Evolutionary conservation across 2,113 vertebrate species (phyloP).

Genomic region (Dryoscopus gambensis): DNA sequence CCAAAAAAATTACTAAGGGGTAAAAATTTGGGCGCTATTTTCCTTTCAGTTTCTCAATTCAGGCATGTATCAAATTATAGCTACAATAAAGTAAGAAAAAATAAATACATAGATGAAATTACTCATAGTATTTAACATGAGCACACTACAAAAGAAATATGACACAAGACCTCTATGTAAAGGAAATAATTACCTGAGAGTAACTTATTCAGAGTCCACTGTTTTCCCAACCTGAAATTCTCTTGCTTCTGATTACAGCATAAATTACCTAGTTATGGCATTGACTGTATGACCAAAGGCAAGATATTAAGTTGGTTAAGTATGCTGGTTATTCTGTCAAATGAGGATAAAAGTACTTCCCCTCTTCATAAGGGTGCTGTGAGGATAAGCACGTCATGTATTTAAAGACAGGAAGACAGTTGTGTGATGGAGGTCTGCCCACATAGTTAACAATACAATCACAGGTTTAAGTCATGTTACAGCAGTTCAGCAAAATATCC

Average conservation of each 20-base stretch:
- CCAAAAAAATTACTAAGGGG: accelerated
- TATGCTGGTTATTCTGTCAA: not conserved
- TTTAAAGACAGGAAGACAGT: not conserved
- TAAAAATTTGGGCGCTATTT: not conserved
- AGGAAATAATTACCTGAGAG: not conserved
- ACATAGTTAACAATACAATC: not conserved
- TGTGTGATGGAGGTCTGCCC: not conserved
- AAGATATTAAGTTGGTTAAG: not conserved
- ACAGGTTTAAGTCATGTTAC: not conserved
- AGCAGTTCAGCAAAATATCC: not conserved
- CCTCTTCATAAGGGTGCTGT: not conserved
- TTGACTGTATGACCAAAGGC: not conserved
- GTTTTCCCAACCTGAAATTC: not conserved
- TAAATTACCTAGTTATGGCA: not conserved
- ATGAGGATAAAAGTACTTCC: not conserved
- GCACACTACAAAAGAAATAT: not conserved
- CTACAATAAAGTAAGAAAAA: not conserved
- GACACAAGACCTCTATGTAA: not conserved
- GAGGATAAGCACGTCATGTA: not conserved
- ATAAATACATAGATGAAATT: not conserved
- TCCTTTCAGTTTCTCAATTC: not conserved
- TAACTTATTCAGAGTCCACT: not conserved
- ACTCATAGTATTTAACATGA: not conserved
- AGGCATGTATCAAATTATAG: not conserved
- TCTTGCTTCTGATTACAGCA: not conserved